A percentile compares a stretch with the other conserved stretches of the same genome.
Conservation (phyloP, 1,140 invertebrate species). For the Subanguina moxae region DNA sequence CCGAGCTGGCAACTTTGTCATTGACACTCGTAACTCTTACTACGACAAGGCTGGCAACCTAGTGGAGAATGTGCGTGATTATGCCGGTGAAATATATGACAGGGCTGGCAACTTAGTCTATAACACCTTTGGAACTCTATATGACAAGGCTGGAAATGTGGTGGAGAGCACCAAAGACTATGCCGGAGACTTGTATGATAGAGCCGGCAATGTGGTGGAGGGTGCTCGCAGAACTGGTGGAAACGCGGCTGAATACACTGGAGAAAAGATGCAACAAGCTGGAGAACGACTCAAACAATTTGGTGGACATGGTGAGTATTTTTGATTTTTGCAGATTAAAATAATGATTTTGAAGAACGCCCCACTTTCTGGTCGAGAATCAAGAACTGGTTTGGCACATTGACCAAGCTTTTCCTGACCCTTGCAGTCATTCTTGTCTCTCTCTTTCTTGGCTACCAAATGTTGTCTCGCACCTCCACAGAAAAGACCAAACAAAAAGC, state of each 20-base stretch:
- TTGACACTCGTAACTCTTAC: neutral
- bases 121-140: neutral
- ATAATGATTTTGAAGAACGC: too few relatives aligned
- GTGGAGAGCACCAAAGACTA: neutral
- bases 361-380: neutral
- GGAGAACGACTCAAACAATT: neutral
- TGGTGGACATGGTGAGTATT: neutral
- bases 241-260: neutral
- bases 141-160: neutral
- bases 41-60: neutral
- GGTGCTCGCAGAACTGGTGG: neutral
- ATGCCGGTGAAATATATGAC: neutral
- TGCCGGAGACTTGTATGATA: neutral
- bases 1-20: neutral
- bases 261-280: neutral
- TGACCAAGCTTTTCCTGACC: neutral
- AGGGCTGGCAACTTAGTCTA: neutral
- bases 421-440: neutral
- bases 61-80: neutral
- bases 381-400: constrained; percentile 2
- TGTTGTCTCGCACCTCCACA: neutral
- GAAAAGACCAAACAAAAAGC: neutral
- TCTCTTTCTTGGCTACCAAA: neutral
- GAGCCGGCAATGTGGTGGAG: neutral
- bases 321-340: too few relatives aligned